Evolutionary conservation across 2,113 vertebrate species (phyloP), one percentile per base, ranked within the genome.

Genomic region (Quiscalus mexicanus): DNA sequence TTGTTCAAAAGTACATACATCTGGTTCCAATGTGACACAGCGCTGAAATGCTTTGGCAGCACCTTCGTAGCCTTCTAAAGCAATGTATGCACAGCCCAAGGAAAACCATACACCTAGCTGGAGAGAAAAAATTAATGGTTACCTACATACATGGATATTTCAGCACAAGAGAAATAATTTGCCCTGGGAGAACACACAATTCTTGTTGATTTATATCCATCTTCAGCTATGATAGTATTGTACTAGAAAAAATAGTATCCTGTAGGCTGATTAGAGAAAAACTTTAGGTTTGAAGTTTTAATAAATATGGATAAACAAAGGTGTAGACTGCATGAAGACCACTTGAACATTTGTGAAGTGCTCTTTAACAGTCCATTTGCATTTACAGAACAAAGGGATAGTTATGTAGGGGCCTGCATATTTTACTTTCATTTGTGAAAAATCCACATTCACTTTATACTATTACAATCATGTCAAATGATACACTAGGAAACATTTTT

Each of bases 51-150:
- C 99, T 97, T 89, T 99, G 62, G 99, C 99, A 52, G 99, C 99
- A 79, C 99, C 99, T 83, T 98, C 98, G 0, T 99, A 99, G 84
- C 98, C 98, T 97, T 99, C 98, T 95, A 99, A 94, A 49, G 99
- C 97, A 76, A 99, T 97, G 95, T 99, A 99, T 37, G 99, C 98
- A 47, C 99, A 99, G 69, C 99, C 99, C 24, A 99, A 98, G 55
- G 99, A 99, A 97, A 99, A 99, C 99, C 99, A 99, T 68, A 99
- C 99, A 33, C 99, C 99, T 2, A 99, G 98, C 99, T 99, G 96
- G 65, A 97, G 89, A 94, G 68, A 90, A 49, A 84, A 77, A 56
- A 62, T 3, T 11, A 5, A 81, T 49, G 4, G 74, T 88, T 87
- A 93, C 27, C 20, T 83, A 73, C 7, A 65, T 3, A 53, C 23